Evolutionary conservation across 1,140 invertebrate genomes (phyloP).

Genomic region (Octopus bimaculoides): DNA sequence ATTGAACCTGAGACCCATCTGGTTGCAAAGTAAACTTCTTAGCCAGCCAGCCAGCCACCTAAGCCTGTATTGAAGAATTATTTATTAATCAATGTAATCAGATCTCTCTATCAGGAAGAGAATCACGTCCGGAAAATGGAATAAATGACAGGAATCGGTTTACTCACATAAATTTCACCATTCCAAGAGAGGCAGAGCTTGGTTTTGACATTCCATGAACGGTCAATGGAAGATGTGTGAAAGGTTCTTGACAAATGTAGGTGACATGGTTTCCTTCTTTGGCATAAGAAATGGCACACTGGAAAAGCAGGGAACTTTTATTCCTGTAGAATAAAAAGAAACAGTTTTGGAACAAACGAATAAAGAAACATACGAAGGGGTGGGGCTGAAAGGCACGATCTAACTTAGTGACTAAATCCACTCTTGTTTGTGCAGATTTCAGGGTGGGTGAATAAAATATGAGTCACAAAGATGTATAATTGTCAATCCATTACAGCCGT

Average conservation of each 20-base stretch:
- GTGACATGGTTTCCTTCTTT: constrained; percentile 22
- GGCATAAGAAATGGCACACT: constrained; percentile 26
- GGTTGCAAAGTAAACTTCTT: too few species aligned
- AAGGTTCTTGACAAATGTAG: constrained; percentile 23
- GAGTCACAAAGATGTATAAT: too few species aligned
- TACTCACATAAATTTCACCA: constrained; percentile 28
- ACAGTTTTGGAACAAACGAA: neutral
- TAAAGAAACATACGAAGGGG: neutral
- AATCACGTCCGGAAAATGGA: too few species aligned
- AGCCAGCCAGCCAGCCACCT: too few species aligned
- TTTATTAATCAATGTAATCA: too few species aligned
- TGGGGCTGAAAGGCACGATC: neutral
- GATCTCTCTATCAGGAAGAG: too few species aligned
- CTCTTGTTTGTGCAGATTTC: too few species aligned
- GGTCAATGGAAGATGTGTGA: constrained; percentile 15
- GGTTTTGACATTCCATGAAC: constrained; percentile 30
- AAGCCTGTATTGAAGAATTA: too few species aligned
- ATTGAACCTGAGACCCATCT: too few species aligned
- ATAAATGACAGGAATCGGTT: neutral
- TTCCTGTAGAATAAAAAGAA: constrained; percentile 18
- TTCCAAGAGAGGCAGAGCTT: constrained; percentile 21
- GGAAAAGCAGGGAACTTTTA: constrained; percentile 23
- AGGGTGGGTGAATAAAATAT: too few species aligned
- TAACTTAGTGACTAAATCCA: too few species aligned
- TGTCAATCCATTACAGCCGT: too few species aligned